Base-by-base conservation (phyloP, 2,113 vertebrate species). In the Zosterops borbonicus region DNA sequence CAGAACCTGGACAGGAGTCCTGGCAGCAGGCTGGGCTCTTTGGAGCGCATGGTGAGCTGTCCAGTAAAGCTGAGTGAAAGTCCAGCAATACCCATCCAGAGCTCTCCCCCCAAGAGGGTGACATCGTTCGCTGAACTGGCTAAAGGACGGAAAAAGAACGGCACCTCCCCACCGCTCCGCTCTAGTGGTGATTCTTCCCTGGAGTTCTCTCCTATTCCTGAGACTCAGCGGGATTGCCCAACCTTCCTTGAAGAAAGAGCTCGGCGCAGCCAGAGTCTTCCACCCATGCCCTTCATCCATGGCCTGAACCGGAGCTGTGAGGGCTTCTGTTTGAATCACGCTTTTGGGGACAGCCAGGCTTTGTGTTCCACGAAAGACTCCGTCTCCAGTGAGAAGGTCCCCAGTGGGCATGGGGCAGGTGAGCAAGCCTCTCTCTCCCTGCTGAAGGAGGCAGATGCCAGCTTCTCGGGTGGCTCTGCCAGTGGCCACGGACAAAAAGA, bases 41-140 rank as follows among this genome's bases (percentile, higher is more conserved):
- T 99, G 96, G 99, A 99, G 94, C 98, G 99, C 59, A 99, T 99
- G 99, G 93, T 99, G 92, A 99, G 99, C 97, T 99, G 99, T 91
- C 99, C 99, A 0, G 98, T 99, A 25, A 98, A 99, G 69, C 97
- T 99, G 74, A 99, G 99, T 50, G 99, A 99, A 62, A 97, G 98
- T 46, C 95, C 94, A 7, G 84, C 96, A 33, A 94, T 97, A 22
- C 81, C 96, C 23, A 95, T 97, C 5, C 91, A 98, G 35, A 95
- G 97, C 14, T 98, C 98, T 74, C 97, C 97, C 4, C 97, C 94
- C 2, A 98, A 97, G 9, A 97, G 99, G 14, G 99, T 99, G 77
- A 99, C 99, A 5, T 99, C 99, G 18, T 99, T 99, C 2, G 99
- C 99, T 1, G 99, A 99, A 87, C 98, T 99, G 3, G 99, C 99